Percentiles rank a stretch among this genome's conserved stretches.
Conservation (phyloP, 2,797 vertebrate species). For the Pampus argenteus region DNA sequence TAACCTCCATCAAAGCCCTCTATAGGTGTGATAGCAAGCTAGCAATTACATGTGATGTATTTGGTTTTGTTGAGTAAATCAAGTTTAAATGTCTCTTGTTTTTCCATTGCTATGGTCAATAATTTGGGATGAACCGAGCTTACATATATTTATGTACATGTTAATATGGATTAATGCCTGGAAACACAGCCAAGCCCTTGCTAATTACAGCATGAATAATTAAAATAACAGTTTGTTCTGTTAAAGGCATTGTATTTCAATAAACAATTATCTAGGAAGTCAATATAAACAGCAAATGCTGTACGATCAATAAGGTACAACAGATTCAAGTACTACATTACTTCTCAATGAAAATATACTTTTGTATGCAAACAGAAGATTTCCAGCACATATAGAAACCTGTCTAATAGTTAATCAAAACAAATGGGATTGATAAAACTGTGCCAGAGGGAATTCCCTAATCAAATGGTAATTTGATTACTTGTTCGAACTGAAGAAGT, state of each 20-base stretch:
- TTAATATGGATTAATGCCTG: constrained; percentile 44
- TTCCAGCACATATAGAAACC: neutral
- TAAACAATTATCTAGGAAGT: constrained; percentile 61
- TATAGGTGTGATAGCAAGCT: neutral
- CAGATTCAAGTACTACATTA: neutral
- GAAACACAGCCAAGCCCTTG: constrained; percentile 33
- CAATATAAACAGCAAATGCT: constrained; percentile 23
- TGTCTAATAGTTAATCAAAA: constrained; percentile 21
- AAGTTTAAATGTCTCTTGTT: neutral
- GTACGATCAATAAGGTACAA: constrained; percentile 5
- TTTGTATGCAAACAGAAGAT: neutral
- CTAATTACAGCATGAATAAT: constrained; percentile 69
- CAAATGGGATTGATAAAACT: constrained; percentile 3
- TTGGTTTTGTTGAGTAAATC: neutral
- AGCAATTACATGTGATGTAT: neutral
- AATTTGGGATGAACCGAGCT: constrained; percentile 37
- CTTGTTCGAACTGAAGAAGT: constrained; percentile 9
- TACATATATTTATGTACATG: constrained; percentile 50
- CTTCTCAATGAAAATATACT: neutral
- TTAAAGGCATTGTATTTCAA: constrained; percentile 64
- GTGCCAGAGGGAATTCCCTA: constrained; percentile 21
- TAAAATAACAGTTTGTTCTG: constrained; percentile 58
- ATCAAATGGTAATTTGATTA: constrained; percentile 37
- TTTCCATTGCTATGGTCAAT: constrained; percentile 19
- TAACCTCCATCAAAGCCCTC: neutral